phyloP scores from a whole-genome alignment of 2,797 vertebrate genomes.

The Ataeniobius toweri region DNA sequence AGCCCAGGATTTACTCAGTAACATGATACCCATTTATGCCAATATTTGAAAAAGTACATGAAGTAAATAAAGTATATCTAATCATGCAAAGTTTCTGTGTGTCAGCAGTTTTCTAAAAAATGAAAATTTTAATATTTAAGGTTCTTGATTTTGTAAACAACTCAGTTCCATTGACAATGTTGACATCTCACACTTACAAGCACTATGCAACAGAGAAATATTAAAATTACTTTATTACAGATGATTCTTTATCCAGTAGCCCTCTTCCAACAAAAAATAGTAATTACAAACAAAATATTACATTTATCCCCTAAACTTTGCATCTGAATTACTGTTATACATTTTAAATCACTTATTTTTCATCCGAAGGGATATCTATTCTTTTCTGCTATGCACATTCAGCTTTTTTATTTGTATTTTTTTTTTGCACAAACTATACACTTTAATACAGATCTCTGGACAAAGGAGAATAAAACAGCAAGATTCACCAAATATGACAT shows the following conservation, averaged over 20 bases:
- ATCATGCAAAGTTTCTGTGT: background rate
- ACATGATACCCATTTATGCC: background rate
- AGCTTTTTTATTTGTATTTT: conserved; percentile 52
- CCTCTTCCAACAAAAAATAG: conserved; percentile 96
- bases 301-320: conserved; percentile 89
- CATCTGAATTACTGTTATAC: conserved; percentile 77
- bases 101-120: no score
- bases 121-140: background rate
- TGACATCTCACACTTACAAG: conserved; percentile 13
- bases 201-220: conserved; percentile 75
- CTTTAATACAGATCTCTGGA: conserved; percentile 95
- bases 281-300: conserved; percentile 99
- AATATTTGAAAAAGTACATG: background rate
- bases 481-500: conserved; percentile 73
- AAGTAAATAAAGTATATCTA: background rate
- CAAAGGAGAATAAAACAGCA: conserved; percentile 80
- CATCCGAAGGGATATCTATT: conserved; percentile 78
- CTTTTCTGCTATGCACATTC: conserved; percentile 85
- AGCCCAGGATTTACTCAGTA: background rate
- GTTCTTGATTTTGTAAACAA: background rate
- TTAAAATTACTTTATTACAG: conserved; percentile 99
- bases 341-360: conserved; percentile 79
- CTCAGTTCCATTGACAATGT: background rate
- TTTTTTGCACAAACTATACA: conserved; percentile 96
- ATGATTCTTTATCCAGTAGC: conserved; percentile 97